Evolutionary conservation across 2,113 vertebrate species (phyloP).

Genomic region (Scopus umbretta): DNA sequence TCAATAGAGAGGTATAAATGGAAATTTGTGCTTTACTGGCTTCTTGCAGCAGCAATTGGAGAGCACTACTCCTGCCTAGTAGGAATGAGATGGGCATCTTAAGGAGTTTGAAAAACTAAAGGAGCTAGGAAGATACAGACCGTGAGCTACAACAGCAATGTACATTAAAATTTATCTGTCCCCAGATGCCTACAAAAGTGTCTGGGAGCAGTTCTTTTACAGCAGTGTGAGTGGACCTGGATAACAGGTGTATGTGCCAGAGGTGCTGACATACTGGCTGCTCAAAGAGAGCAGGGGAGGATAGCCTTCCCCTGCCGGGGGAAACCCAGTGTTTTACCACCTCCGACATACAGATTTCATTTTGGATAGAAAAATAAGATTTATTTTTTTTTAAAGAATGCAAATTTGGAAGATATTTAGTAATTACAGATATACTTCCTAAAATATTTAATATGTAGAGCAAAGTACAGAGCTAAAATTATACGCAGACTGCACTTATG

Average conservation of each 20-base stretch:
- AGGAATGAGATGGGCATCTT: neutral
- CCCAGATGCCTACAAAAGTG: neutral
- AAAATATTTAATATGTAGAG: neutral
- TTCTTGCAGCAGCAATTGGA: neutral
- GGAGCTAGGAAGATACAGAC: neutral
- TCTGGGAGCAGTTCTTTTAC: neutral
- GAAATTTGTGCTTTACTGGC: neutral
- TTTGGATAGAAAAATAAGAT: neutral
- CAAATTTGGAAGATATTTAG: neutral
- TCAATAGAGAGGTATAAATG: constrained; percentile 16
- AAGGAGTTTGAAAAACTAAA: neutral
- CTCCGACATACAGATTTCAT: neutral
- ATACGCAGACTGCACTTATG: neutral
- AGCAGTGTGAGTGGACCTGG: neutral
- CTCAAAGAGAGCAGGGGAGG: neutral
- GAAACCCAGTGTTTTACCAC: neutral
- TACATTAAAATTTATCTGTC: neutral
- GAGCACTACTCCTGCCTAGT: neutral
- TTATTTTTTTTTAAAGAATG: neutral
- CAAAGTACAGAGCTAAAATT: neutral
- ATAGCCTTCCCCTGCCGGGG: neutral
- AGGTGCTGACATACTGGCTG: neutral
- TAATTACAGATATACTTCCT: neutral
- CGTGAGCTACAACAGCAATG: neutral
- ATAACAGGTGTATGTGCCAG: neutral